Percentiles rank a stretch among this genome's conserved stretches.
Evolutionary conservation across 2,888 invertebrate species (phyloP).

Genomic region (Dryadula phaetusa): DNA sequence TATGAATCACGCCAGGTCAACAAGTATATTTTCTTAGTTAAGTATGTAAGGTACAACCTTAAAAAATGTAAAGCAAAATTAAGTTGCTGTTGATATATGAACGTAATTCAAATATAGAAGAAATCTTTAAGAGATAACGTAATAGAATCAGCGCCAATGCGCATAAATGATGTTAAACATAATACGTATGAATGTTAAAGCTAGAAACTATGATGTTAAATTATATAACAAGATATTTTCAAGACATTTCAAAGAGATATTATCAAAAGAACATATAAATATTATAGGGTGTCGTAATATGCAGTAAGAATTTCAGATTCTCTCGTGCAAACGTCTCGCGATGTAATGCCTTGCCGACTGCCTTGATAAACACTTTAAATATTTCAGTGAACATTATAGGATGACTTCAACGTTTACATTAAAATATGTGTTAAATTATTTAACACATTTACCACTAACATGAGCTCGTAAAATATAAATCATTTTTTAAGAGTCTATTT

Average conservation of each 20-base stretch:
- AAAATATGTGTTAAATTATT: conserved; percentile 15
- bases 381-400: conserved; percentile 34
- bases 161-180: not conserved
- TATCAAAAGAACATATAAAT: conserved; percentile 28
- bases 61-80: too few species aligned
- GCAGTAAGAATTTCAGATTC: conserved; percentile 37
- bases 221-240: not conserved
- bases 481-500: not conserved
- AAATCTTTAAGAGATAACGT: too few species aligned
- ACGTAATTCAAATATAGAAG: too few species aligned
- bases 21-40: too few species aligned
- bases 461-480: not conserved
- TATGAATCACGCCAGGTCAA: too few species aligned
- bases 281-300: conserved; percentile 35
- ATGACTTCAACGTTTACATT: conserved; percentile 10
- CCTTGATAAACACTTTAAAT: conserved; percentile 39
- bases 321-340: conserved; percentile 32
- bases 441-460: not conserved
- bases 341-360: conserved; percentile 36
- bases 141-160: too few species aligned
- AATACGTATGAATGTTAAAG: not conserved
- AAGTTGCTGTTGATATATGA: too few species aligned
- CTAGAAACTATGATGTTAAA: not conserved
- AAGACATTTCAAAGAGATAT: conserved; percentile 22
- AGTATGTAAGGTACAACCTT: too few species aligned